Evolutionary conservation across 1,140 invertebrate species (phyloP), one percentile per base, ranked within the genome.

Genomic region (Magallana gigas): DNA sequence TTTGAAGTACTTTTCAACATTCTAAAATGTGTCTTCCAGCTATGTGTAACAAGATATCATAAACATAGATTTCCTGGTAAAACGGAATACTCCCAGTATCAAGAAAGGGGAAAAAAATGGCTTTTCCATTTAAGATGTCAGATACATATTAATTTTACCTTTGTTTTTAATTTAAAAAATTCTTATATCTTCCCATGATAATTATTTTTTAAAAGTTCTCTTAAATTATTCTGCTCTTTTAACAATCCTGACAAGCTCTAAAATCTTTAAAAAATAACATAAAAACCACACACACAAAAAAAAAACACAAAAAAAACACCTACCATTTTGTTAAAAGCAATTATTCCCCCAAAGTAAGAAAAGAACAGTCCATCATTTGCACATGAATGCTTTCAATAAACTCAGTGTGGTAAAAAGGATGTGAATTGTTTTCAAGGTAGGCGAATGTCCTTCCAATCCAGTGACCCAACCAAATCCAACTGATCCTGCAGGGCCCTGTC

Each of bases 1-100:
- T 71, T 71, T 71, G 68, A 71, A 71, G 68, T 71, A 71, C 23
- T 29, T 71, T 71, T 29, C 18, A 29, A 71, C 68, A 64, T 64
- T 64, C 60, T 64, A 64, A 71, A 71, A 36, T 36, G 36, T 71
- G 68, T 29, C 68, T 36, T 71, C 23, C 23, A 71, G 68, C 68
- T 29, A 71, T 29, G 36, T 29, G 23, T 71, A 7, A 29, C 8
- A 71, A 36, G 23, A 71, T 29, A 71, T 29, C 23, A 36, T 71
- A 71, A 11, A 36, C 68, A 23, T 71, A 71, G 68, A 48, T 71
- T 71, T 71, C 68, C 68, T 29, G 23, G 68, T 71, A 36, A 64
- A 64, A 64, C 18, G 5, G 36, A 36, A 36, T 36, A 36, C 36
- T 36, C 36, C 36, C 36, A 36, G 36, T 36, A 36, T 36, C 36